Conservation (phyloP, 2,797 vertebrate species). For the Hylomyscus alleni region DNA sequence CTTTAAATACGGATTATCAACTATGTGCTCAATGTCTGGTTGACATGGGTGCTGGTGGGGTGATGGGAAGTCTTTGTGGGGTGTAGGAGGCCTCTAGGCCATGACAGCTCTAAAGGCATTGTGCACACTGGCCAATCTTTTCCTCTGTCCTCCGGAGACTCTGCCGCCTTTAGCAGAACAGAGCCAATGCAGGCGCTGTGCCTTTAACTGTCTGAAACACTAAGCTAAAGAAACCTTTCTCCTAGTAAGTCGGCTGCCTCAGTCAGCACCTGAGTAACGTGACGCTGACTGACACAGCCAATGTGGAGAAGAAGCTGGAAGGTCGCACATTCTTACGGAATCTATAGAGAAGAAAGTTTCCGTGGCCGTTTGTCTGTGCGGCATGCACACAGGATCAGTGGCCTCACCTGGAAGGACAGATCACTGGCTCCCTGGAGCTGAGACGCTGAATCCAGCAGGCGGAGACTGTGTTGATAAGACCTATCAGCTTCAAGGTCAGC, state of each 20-base stretch:
- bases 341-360: background rate
- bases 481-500: slow-evolving; percentile 79
- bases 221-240: background rate
- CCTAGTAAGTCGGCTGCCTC: background rate
- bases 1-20: background rate
- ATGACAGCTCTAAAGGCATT: background rate
- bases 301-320: background rate
- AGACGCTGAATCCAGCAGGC: slow-evolving; percentile 82
- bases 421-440: slow-evolving; percentile 63
- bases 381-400: background rate
- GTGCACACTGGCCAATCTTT: too few relatives aligned
- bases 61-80: background rate
- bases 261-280: background rate
- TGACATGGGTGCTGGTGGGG: background rate
- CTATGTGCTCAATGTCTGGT: background rate
- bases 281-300: background rate
- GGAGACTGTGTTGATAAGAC: slow-evolving; percentile 85
- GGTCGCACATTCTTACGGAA: background rate
- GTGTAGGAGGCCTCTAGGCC: background rate
- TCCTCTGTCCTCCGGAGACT: background rate
- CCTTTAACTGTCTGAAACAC: background rate
- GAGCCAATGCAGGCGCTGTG: background rate
- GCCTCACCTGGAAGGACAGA: slow-evolving; percentile 87
- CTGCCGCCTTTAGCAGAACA: background rate
- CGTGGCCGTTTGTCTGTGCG: background rate